phyloP scores from a whole-genome alignment of 2,888 invertebrate genomes.

The Pilophorus perplexus region DNA sequence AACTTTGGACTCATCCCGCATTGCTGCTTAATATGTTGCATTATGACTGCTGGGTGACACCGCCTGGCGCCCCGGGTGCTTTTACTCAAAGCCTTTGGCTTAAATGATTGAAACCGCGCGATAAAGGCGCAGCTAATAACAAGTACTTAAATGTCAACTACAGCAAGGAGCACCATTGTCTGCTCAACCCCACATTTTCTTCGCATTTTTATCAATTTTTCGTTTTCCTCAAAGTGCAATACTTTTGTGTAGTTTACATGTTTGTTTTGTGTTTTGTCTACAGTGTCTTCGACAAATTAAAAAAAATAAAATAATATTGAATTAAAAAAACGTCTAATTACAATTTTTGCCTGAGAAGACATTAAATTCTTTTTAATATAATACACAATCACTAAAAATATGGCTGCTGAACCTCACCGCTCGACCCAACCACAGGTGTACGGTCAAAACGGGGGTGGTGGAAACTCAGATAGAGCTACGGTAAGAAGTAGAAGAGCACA shows the following conservation, averaged over 20 bases:
- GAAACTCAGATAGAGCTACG: slow-evolving; percentile 37
- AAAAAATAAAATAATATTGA: slow-evolving; percentile 28
- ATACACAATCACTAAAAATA: slow-evolving; percentile 35
- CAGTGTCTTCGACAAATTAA: slow-evolving; percentile 40
- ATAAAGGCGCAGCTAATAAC: too few species aligned
- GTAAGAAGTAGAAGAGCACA: slow-evolving; percentile 43
- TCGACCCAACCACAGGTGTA: slow-evolving; percentile 41
- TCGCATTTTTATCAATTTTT: slow-evolving; percentile 4
- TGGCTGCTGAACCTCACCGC: slow-evolving; percentile 43
- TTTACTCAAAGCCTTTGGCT: too few species aligned
- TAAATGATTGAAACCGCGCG: too few species aligned
- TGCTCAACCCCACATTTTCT: neutral
- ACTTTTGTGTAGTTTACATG: slow-evolving; percentile 40
- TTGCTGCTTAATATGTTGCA: too few species aligned
- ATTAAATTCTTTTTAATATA: slow-evolving; percentile 29
- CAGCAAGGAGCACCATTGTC: neutral
- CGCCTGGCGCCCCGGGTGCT: too few species aligned
- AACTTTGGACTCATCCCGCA: too few species aligned
- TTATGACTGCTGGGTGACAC: too few species aligned
- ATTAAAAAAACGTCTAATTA: slow-evolving; percentile 23
- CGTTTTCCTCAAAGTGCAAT: neutral
- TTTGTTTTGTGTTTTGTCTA: slow-evolving; percentile 45
- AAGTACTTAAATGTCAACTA: too few species aligned
- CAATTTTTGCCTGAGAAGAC: slow-evolving; percentile 11
- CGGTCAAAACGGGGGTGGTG: slow-evolving; percentile 42